These are phyloP conservation scores for Charina bottae DNA, from an alignment of 2,113 vertebrate species.

Conservation along the genomic window DNA sequence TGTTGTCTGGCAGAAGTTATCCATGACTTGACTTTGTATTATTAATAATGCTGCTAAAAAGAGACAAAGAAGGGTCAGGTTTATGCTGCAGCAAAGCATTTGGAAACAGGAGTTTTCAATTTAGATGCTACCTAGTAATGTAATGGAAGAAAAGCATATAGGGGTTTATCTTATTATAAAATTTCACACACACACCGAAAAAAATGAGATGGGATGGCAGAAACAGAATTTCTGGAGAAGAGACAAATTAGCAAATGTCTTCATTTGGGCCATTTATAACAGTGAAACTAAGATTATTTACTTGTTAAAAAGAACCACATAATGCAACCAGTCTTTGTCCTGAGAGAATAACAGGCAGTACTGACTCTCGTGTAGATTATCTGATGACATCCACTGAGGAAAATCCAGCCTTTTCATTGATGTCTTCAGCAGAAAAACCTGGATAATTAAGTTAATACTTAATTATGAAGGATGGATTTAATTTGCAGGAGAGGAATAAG, in stretches of 20 bases:
- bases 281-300: constrained; percentile 29
- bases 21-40: background rate
- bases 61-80: background rate
- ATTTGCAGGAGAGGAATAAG: background rate
- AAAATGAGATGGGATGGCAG: no score
- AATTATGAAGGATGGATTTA: background rate
- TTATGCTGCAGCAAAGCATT: background rate
- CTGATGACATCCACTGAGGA: constrained; percentile 56
- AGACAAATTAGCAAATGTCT: background rate
- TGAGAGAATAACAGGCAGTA: constrained; percentile 57
- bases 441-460: background rate
- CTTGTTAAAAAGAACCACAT: constrained; percentile 29
- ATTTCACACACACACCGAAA: background rate
- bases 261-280: constrained; percentile 3
- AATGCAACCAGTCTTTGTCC: background rate
- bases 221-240: no score
- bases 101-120: background rate
- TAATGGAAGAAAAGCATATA: background rate
- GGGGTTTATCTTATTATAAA: background rate
- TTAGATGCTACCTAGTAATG: background rate
- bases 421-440: constrained; percentile 51
- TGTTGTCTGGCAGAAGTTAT: background rate
- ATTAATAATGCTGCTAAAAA: background rate
- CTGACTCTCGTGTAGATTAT: constrained; percentile 21
- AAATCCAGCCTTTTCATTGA: constrained; percentile 37